These are phyloP conservation scores for Perdita meconis DNA, from an alignment of 2,888 invertebrate genomes.

Conservation along the genomic window DNA sequence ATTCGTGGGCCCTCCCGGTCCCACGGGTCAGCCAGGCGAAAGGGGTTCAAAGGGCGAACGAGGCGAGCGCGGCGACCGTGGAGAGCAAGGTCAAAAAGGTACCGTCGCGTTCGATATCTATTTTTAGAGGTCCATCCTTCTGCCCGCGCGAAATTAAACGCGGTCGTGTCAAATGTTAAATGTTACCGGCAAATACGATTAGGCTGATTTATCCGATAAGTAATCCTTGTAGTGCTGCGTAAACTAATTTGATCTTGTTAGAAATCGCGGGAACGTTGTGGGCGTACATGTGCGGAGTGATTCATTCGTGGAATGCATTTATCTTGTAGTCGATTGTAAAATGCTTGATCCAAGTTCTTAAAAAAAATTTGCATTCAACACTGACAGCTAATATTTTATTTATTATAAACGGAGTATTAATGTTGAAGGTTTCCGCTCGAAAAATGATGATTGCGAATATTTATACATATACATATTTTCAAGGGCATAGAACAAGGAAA, in stretches of 20 bases:
- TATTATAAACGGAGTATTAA: too few relatives aligned
- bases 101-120: neutral
- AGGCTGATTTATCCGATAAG: conserved; percentile 36
- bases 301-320: conserved; percentile 35
- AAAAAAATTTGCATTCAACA: too few relatives aligned
- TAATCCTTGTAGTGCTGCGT: conserved; percentile 36
- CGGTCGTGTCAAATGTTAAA: conserved; percentile 26
- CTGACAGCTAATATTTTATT: too few relatives aligned
- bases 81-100: conserved; percentile 62
- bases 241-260: conserved; percentile 54
- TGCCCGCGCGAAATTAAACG: neutral
- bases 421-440: too few relatives aligned
- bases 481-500: too few relatives aligned
- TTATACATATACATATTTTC: too few relatives aligned
- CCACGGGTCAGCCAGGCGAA: conserved; percentile 49
- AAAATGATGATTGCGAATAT: too few relatives aligned
- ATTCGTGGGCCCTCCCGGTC: conserved; percentile 25
- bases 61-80: conserved; percentile 66
- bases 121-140: neutral
- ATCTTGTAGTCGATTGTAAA: neutral
- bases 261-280: conserved; percentile 29
- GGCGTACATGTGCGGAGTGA: conserved; percentile 18
- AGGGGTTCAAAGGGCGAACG: conserved; percentile 78
- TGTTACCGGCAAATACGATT: conserved; percentile 38
- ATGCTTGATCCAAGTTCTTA: conserved; percentile 3